phyloP scores from a whole-genome alignment of 2,888 invertebrate species.

The Miltochrista miniata region DNA sequence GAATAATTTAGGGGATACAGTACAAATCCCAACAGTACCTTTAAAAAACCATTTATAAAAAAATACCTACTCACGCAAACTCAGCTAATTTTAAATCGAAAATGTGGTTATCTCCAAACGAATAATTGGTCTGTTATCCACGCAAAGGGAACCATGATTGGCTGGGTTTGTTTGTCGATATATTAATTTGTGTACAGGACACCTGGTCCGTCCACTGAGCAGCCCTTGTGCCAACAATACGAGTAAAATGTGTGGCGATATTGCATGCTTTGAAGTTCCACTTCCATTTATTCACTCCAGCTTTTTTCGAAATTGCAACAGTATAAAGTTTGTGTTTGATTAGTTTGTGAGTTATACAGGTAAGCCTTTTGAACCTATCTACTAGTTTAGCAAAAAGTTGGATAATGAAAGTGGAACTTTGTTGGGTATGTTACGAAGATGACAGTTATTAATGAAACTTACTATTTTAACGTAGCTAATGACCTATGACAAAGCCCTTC shows the following conservation, averaged over 20 bases:
- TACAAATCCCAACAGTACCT: slow-evolving; percentile 4
- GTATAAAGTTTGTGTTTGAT: slow-evolving; percentile 12
- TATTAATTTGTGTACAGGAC: slow-evolving; percentile 56
- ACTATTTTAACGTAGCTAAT: too few species aligned
- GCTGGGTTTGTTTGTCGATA: slow-evolving; percentile 55
- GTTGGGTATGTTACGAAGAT: too few species aligned
- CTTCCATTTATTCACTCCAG: slow-evolving; percentile 53
- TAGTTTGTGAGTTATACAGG: slow-evolving; percentile 12
- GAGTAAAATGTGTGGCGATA: slow-evolving; percentile 33
- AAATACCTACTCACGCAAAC: not conserved
- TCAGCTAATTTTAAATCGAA: slow-evolving; percentile 30
- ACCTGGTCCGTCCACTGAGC: slow-evolving; percentile 41
- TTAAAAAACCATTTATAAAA: too few species aligned
- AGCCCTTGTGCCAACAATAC: slow-evolving; percentile 12
- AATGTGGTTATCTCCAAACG: slow-evolving; percentile 42
- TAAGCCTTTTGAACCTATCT: slow-evolving; percentile 16
- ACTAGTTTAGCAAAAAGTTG: too few species aligned
- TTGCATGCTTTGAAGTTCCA: slow-evolving; percentile 41
- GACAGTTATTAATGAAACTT: too few species aligned
- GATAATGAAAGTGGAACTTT: too few species aligned
- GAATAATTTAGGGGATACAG: too few species aligned
- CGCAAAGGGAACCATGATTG: slow-evolving; percentile 27
- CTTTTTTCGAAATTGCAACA: slow-evolving; percentile 52
- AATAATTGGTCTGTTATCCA: slow-evolving; percentile 22
- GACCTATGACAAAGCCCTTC: too few species aligned